phyloP scores from a whole-genome alignment of 2,113 vertebrate genomes.

The Sardina pilchardus region DNA sequence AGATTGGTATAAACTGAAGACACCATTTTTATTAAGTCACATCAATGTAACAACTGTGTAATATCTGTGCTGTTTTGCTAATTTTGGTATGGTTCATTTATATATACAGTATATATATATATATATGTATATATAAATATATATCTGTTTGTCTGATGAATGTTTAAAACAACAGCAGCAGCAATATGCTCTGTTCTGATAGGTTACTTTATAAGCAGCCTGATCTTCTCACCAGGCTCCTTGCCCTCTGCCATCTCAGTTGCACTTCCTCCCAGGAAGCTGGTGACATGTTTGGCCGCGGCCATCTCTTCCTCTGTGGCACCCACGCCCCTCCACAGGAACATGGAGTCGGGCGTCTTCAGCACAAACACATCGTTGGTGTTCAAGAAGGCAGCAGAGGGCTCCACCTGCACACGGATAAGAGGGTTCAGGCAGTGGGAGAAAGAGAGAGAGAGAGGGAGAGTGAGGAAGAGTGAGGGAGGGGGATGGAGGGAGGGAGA shows the following conservation, averaged over 20 bases:
- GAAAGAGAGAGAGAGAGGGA: not conserved
- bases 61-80: not conserved
- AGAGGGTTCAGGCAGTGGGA: not conserved
- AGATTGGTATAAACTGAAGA: not conserved
- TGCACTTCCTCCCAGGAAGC: slow-evolving; percentile 60
- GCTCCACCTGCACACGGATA: slow-evolving; percentile 58
- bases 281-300: slow-evolving; percentile 60
- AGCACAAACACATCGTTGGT: slow-evolving; percentile 75
- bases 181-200: not conserved
- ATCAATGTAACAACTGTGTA: not conserved
- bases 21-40: not conserved
- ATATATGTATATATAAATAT: no score
- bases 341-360: slow-evolving; percentile 52
- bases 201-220: not conserved
- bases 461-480: not conserved
- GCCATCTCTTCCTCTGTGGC: slow-evolving; percentile 58
- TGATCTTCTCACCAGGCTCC: slow-evolving; percentile 63
- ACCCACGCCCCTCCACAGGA: slow-evolving; percentile 68
- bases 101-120: no score
- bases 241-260: slow-evolving; percentile 61
- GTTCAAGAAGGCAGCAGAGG: slow-evolving; percentile 67
- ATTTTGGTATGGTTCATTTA: not conserved
- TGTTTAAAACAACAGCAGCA: not conserved
- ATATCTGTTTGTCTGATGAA: not conserved
- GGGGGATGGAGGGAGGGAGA: not conserved